A percentile compares a stretch with the other conserved stretches of the same genome.
Conservation (phyloP, 1,140 invertebrate genomes). For the Sesamia nonagrioides region DNA sequence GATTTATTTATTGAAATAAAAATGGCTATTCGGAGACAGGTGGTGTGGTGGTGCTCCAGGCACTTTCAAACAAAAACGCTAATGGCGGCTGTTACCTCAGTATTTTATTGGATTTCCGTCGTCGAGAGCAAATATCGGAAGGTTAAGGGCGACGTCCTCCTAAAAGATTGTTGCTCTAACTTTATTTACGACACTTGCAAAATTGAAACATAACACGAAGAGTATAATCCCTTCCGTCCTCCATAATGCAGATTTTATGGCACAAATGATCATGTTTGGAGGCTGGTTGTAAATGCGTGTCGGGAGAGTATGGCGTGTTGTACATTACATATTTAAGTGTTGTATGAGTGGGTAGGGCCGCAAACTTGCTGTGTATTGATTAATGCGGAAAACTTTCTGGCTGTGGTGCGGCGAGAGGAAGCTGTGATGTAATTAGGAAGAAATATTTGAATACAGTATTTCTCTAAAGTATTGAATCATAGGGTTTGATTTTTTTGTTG, state of each 20-base stretch:
- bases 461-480: too few relatives aligned
- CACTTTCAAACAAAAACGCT: conserved; percentile 53
- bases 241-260: conserved; percentile 41
- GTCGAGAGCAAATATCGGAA: conserved; percentile 33
- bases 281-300: conserved; percentile 33
- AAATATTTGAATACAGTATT: background rate
- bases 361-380: conserved; percentile 28
- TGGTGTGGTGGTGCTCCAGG: conserved; percentile 45
- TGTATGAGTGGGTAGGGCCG: background rate
- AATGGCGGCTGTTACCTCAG: conserved; percentile 52
- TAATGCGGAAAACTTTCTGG: conserved; percentile 22
- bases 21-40: conserved; percentile 41
- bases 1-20: conserved; percentile 47
- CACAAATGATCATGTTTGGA: conserved; percentile 27
- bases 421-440: background rate
- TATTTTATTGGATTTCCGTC: conserved; percentile 54
- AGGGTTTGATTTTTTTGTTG: too few relatives aligned
- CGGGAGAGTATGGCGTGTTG: background rate
- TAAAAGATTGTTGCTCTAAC: conserved; percentile 43
- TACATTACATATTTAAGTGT: conserved; percentile 22
- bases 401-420: background rate
- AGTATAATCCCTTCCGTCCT: conserved; percentile 38
- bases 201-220: conserved; percentile 40
- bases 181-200: conserved; percentile 37
- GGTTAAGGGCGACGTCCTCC: conserved; percentile 33